Evolutionary conservation across 1,140 invertebrate species (phyloP).

Genomic region (Vanessa atalanta): DNA sequence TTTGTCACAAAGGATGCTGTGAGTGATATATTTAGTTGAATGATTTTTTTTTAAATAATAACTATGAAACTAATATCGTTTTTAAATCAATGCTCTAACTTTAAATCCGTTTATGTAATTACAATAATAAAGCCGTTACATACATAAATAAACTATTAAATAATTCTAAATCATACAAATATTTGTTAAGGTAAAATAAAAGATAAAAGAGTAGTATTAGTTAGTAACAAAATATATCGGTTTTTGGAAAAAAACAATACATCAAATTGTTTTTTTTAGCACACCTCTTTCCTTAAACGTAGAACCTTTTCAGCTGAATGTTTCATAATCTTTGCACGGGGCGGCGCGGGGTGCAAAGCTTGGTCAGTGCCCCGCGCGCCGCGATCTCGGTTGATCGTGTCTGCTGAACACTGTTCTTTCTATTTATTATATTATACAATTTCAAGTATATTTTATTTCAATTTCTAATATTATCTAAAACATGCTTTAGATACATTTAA

Average conservation of each 20-base stretch:
- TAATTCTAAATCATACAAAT: no score
- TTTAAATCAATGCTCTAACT: no score
- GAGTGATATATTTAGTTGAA: no score
- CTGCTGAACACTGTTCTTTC: constrained; percentile 7
- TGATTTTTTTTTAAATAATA: no score
- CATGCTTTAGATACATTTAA: constrained; percentile 21
- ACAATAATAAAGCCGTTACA: no score
- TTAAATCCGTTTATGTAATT: no score
- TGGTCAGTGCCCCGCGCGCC: constrained; percentile 73
- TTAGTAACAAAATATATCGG: not conserved
- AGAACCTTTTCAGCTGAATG: constrained; percentile 50
- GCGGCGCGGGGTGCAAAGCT: constrained; percentile 59
- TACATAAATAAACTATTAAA: no score
- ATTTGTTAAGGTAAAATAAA: no score
- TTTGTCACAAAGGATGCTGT: no score
- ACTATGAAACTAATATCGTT: no score
- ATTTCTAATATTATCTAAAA: not conserved
- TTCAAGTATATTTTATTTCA: not conserved
- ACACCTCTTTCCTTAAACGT: not conserved
- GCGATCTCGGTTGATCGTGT: constrained; percentile 45
- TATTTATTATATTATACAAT: constrained; percentile 16
- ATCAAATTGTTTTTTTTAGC: not conserved
- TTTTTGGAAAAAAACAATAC: no score
- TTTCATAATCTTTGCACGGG: constrained; percentile 53
- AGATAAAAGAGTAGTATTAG: not conserved